Evolutionary conservation across 2,888 invertebrate genomes (phyloP).

Genomic region (Atrina japonica): DNA sequence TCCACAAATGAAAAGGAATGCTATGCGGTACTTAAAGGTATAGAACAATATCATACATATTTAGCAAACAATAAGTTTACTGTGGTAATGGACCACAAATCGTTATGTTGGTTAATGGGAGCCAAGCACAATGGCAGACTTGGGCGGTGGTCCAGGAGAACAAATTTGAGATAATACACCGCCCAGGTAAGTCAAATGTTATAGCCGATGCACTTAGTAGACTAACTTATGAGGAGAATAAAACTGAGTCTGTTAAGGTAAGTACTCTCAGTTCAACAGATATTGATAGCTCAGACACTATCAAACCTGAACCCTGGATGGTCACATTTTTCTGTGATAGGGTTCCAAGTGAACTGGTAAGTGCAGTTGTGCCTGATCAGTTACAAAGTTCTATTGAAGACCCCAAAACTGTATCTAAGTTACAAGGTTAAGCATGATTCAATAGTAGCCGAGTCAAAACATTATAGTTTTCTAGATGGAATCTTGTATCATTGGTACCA

Average conservation of each 20-base stretch:
- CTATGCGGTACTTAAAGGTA: slow-evolving; percentile 38
- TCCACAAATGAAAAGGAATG: slow-evolving; percentile 36
- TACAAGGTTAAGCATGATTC: slow-evolving; percentile 5
- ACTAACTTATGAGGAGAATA: background rate
- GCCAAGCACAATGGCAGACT: slow-evolving; percentile 28
- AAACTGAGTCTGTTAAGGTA: background rate
- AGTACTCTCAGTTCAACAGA: background rate
- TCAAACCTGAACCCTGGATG: slow-evolving; percentile 9
- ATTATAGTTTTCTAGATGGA: slow-evolving; percentile 22
- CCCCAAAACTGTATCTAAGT: slow-evolving; percentile 1
- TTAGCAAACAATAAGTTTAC: slow-evolving; percentile 29
- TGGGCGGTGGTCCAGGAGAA: slow-evolving; percentile 39
- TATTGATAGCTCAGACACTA: too few relatives aligned
- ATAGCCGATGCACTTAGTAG: slow-evolving; percentile 15
- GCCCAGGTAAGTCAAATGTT: slow-evolving; percentile 11
- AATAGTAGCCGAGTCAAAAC: slow-evolving; percentile 22
- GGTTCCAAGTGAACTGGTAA: background rate
- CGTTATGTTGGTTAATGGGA: slow-evolving; percentile 26
- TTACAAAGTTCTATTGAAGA: slow-evolving; percentile 9
- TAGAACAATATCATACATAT: slow-evolving; percentile 28
- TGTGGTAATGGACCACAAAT: slow-evolving; percentile 34
- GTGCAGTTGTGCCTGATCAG: slow-evolving; percentile 6
- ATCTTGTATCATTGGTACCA: slow-evolving; percentile 35
- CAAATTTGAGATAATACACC: slow-evolving; percentile 22
- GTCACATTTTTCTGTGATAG: slow-evolving; percentile 10